Evolutionary conservation across 2,888 invertebrate genomes (phyloP).

Genomic region (Drosophila atripex): DNA sequence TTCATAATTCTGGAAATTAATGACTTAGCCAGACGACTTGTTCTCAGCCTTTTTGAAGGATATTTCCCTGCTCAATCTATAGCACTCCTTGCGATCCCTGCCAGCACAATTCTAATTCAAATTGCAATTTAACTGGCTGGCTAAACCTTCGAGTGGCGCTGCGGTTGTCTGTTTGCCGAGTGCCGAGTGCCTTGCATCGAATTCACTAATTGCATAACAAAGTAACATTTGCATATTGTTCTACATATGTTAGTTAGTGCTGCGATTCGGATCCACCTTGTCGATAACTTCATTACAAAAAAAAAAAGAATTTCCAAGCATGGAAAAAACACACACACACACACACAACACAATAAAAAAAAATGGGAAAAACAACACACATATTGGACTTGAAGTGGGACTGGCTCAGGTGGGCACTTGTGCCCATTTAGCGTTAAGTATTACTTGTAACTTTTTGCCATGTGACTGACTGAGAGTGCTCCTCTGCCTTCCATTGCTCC

Average conservation of each 20-base stretch:
- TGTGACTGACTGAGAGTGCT: slow-evolving; percentile 74
- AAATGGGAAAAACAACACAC: slow-evolving; percentile 19
- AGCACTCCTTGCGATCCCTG: slow-evolving; percentile 5
- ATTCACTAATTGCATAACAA: slow-evolving; percentile 82
- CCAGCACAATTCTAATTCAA: slow-evolving; percentile 42
- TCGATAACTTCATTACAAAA: slow-evolving; percentile 75
- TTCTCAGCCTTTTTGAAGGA: background rate
- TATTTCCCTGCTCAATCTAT: background rate
- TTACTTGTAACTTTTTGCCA: slow-evolving; percentile 76
- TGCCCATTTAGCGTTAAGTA: slow-evolving; percentile 75
- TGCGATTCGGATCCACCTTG: slow-evolving; percentile 41
- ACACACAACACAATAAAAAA: background rate
- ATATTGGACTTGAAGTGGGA: slow-evolving; percentile 26
- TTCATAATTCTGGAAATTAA: no score
- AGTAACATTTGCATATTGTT: slow-evolving; percentile 76
- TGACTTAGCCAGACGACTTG: no score
- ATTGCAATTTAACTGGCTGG: slow-evolving; percentile 71
- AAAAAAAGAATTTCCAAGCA: slow-evolving; percentile 65
- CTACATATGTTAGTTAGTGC: slow-evolving; percentile 69
- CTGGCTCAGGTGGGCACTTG: slow-evolving; percentile 60
- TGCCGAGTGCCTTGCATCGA: slow-evolving; percentile 70
- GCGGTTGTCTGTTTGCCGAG: slow-evolving; percentile 66
- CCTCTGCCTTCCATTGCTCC: slow-evolving; percentile 43
- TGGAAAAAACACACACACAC: slow-evolving; percentile 57
- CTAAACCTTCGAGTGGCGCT: slow-evolving; percentile 58